Percentiles rank a stretch among this genome's conserved stretches.
Conservation (phyloP, 2,888 invertebrate species). For the Aproaerema taeniolella region DNA sequence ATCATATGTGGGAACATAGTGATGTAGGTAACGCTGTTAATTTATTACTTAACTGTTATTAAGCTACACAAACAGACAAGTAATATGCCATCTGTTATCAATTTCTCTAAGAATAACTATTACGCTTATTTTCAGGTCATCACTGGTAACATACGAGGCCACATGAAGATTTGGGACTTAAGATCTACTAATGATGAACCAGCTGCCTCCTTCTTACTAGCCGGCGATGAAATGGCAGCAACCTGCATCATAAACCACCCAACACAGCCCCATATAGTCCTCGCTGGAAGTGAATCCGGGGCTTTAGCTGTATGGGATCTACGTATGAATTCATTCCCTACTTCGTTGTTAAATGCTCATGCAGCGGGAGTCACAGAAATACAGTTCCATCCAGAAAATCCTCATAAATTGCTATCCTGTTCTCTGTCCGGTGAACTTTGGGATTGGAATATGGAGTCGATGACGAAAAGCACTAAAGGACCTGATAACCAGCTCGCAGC, state of each 20-base stretch:
- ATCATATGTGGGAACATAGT: too few relatives aligned
- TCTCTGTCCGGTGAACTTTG: constrained; percentile 90
- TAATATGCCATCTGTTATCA: too few relatives aligned
- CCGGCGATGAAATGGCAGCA: constrained; percentile 84
- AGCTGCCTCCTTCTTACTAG: constrained; percentile 83
- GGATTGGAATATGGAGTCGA: constrained; percentile 88
- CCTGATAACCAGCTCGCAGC: constrained; percentile 65
- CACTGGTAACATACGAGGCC: constrained; percentile 91
- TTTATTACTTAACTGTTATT: too few relatives aligned
- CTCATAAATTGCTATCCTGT: constrained; percentile 89
- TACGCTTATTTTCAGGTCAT: constrained; percentile 80
- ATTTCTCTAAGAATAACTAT: too few relatives aligned
- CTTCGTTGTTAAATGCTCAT: constrained; percentile 88
- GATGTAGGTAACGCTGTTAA: too few relatives aligned
- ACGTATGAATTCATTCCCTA: constrained; percentile 88
- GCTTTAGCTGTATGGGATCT: constrained; percentile 94
- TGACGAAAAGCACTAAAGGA: constrained; percentile 55
- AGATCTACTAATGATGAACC: constrained; percentile 80
- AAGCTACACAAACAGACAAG: too few relatives aligned
- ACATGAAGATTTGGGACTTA: constrained; percentile 93
- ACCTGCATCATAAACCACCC: constrained; percentile 90
- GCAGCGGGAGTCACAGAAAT: constrained; percentile 88
- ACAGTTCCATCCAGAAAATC: constrained; percentile 90
- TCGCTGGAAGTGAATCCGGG: constrained; percentile 93
- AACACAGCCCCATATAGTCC: constrained; percentile 88